A percentile compares a stretch with the other conserved stretches of the same genome.
phyloP scores from a whole-genome alignment of 2,113 vertebrate genomes.

The Amblyornis subalaris region DNA sequence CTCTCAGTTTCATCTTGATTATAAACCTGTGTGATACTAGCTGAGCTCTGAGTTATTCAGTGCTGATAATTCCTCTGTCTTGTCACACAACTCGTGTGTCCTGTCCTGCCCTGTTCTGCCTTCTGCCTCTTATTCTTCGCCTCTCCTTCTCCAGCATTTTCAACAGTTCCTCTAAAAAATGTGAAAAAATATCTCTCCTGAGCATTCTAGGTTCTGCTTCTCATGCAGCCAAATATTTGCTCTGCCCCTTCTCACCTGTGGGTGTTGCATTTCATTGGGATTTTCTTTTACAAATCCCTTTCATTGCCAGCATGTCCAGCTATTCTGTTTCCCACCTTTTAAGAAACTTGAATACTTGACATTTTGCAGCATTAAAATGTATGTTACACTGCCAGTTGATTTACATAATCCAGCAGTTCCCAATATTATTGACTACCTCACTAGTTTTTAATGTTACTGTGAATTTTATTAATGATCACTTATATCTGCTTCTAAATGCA shows the following conservation, averaged over 20 bases:
- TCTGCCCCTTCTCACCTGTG: not conserved
- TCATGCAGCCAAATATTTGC: not conserved
- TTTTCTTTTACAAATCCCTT: not conserved
- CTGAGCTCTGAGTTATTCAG: not conserved
- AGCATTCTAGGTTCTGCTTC: not conserved
- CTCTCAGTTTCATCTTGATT: not conserved
- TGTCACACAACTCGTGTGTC: rapidly evolving
- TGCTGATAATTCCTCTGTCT: not conserved
- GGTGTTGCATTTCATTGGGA: not conserved
- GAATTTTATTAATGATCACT: constrained; percentile 31
- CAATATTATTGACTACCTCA: constrained; percentile 5
- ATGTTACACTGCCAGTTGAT: not conserved
- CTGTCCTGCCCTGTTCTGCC: not conserved
- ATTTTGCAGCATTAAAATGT: not conserved
- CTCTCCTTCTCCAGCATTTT: not conserved
- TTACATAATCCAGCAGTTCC: constrained; percentile 16
- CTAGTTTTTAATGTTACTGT: constrained; percentile 15
- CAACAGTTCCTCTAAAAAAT: not conserved
- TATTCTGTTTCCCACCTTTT: not conserved
- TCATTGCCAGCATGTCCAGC: not conserved
- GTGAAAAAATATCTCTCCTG: not conserved
- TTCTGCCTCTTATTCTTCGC: not conserved
- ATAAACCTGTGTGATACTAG: not conserved
- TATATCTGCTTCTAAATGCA: constrained; percentile 12
- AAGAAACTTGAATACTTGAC: not conserved